A percentile compares a stretch with the other conserved stretches of the same genome.
phyloP scores from a whole-genome alignment of 2,888 invertebrate genomes.

The Ennomos quercinarius region DNA sequence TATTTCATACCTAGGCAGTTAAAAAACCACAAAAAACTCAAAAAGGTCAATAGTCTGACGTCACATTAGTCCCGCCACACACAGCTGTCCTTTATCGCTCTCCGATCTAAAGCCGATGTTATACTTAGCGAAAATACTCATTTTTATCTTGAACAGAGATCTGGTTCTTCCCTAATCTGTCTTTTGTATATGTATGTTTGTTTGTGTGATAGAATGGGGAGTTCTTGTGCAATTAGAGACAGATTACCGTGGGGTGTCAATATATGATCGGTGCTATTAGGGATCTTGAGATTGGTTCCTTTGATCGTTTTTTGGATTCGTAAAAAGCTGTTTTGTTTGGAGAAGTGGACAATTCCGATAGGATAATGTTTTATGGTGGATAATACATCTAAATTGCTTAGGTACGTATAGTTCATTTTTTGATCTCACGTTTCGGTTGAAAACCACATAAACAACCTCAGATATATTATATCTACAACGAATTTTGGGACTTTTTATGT shows the following conservation, averaged over 20 bases:
- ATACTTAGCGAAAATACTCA: constrained; percentile 81
- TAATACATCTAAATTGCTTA: not conserved
- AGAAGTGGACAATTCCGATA: constrained; percentile 26
- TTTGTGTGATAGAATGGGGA: constrained; percentile 67
- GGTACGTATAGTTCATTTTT: no score
- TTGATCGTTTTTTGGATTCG: constrained; percentile 38
- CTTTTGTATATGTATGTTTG: constrained; percentile 75
- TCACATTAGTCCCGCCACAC: constrained; percentile 60
- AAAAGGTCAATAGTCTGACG: constrained; percentile 48
- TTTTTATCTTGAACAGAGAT: constrained; percentile 83
- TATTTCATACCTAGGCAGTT: constrained; percentile 10
- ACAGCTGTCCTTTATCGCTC: constrained; percentile 80
- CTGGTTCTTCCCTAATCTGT: constrained; percentile 81
- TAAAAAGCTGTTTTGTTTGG: constrained; percentile 27
- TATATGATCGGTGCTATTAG: constrained; percentile 53
- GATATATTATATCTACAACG: no score
- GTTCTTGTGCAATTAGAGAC: constrained; percentile 80
- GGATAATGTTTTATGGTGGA: constrained; percentile 1
- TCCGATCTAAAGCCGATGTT: constrained; percentile 75
- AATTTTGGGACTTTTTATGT: no score
- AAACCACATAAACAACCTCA: no score
- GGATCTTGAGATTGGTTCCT: constrained; percentile 57
- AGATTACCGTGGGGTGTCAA: constrained; percentile 69
- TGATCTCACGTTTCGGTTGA: no score
- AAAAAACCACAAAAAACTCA: constrained; percentile 26